Base-by-base conservation (phyloP, 2,113 vertebrate species). In the Lepus americanus region DNA sequence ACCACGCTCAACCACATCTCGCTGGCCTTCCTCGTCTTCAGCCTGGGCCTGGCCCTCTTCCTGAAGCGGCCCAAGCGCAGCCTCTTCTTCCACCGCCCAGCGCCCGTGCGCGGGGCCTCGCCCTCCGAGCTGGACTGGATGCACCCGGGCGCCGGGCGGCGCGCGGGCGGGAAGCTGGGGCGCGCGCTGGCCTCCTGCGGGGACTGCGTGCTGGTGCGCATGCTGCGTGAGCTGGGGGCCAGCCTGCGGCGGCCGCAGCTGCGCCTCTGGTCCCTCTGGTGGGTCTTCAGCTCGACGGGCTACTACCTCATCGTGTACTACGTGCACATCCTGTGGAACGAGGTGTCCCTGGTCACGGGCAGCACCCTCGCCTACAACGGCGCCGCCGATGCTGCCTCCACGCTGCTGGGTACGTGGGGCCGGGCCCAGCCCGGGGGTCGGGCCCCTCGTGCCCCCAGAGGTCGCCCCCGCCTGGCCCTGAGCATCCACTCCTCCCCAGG, bases 221-320 rank as follows among this genome's bases (percentile, higher is more conserved):
- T 99, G 99, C 96, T 99, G 93, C 72, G 89, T 69, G 99, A 99
- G 97, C 83, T 99, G 73, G 96, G 90, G 49, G 69, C 61, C 0
- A 88, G 98, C 27, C 64, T 97, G 36, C 95, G 3, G 91, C 97
- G 95, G 66, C 99, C 99, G 0, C 99, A 97, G 96, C 98, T 99
- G 69, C 98, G 99, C 49, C 98, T 99, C 76, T 99, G 99, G 99
- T 99, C 98, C 70, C 92, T 99, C 82, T 99, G 99, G 99, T 99
- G 99, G 99, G 29, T 99, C 87, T 99, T 99, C 96, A 99, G 99
- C 98, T 99, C 99, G 0, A 98, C 99, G 0, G 99, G 99, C 36
- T 99, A 99, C 98, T 99, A 99, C 97, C 97, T 99, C 97, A 97
- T 99, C 84, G 93, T 99, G 59, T 99, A 99, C 98, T 99, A 99